Evolutionary conservation across 2,797 vertebrate genomes (phyloP).

Genomic region (Dendrocincla tyrannina): DNA sequence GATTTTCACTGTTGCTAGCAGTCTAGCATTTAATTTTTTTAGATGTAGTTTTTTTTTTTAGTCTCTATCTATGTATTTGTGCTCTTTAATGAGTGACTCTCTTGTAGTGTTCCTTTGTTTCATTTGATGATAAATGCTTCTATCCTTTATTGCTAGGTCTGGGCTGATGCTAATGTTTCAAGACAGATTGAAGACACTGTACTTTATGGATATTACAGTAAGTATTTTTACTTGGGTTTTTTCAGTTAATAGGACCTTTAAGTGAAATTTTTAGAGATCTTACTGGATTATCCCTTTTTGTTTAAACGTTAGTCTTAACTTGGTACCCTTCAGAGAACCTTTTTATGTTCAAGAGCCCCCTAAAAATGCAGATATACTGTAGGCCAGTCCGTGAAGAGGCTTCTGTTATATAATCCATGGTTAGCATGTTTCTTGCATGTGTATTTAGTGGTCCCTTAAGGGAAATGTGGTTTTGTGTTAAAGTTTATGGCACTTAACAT

Average conservation of each 20-base stretch:
- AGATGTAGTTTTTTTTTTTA: not conserved
- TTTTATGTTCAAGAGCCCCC: not conserved
- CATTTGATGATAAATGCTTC: not conserved
- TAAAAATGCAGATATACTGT: not conserved
- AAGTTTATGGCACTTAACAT: not conserved
- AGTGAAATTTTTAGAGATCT: not conserved
- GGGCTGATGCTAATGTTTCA: conserved; percentile 92
- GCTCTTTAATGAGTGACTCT: not conserved
- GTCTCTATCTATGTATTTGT: not conserved
- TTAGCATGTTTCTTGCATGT: not conserved
- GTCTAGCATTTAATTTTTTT: not conserved
- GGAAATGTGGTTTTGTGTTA: not conserved
- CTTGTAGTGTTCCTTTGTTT: not conserved
- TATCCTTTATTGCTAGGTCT: conserved; percentile 78
- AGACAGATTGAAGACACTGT: conserved; percentile 94
- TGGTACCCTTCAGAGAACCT: not conserved
- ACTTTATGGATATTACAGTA: conserved; percentile 96
- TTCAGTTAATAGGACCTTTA: not conserved
- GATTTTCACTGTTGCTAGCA: not conserved
- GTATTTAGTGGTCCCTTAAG: not conserved
- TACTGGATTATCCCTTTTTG: not conserved
- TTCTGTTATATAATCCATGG: not conserved
- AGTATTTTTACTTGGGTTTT: conserved; percentile 71
- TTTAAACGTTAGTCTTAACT: not conserved
- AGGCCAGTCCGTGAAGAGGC: not conserved